A percentile compares a stretch with the other conserved stretches of the same genome.
Evolutionary conservation across 2,113 vertebrate genomes (phyloP).

Genomic region (Ifrita kowaldi): DNA sequence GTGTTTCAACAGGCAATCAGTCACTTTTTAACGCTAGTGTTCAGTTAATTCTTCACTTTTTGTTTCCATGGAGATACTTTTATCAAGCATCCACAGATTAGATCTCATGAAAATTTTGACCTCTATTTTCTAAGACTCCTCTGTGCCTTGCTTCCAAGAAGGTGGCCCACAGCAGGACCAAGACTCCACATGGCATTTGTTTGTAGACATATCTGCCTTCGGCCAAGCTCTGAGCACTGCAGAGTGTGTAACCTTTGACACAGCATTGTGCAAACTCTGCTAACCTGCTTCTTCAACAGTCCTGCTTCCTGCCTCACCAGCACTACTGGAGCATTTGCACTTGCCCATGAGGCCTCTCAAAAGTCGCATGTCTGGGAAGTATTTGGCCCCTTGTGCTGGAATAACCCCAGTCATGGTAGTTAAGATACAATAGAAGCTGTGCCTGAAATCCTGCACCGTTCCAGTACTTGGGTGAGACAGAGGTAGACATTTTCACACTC

Average conservation of each 20-base stretch:
- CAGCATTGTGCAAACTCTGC: background rate
- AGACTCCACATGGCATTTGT: background rate
- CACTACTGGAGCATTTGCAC: background rate
- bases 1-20: background rate
- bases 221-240: background rate
- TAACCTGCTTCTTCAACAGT: background rate
- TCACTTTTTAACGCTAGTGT: background rate
- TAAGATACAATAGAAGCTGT: background rate
- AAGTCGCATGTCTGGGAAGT: background rate
- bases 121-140: background rate
- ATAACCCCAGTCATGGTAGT: background rate
- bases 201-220: background rate
- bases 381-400: background rate
- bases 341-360: background rate
- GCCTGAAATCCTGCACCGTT: background rate
- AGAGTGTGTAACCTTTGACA: background rate
- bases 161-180: background rate
- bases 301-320: background rate
- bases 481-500: background rate
- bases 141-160: background rate
- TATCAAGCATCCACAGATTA: fast-evolving
- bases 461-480: background rate
- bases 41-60: background rate
- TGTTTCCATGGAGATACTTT: background rate
- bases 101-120: background rate